These are phyloP conservation scores for Dipodomys spectabilis DNA, from an alignment of 2,113 vertebrate species.

Conservation along the genomic window DNA sequence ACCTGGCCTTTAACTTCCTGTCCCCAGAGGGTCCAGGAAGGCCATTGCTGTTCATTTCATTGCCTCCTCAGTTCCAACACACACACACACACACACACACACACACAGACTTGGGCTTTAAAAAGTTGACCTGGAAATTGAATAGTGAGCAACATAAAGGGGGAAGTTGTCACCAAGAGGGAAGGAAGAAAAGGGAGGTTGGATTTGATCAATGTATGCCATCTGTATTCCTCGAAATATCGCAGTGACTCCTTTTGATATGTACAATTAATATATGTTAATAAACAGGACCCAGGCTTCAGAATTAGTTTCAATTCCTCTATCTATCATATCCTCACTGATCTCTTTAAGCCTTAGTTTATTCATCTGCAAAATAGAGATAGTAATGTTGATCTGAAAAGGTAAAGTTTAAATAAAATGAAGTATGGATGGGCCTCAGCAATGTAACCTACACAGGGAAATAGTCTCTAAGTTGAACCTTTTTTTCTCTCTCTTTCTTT, in stretches of 20 bases:
- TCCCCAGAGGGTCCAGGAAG: not conserved
- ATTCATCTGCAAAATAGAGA: not conserved
- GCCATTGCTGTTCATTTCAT: not conserved
- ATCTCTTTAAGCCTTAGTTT: not conserved
- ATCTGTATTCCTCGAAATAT: not conserved
- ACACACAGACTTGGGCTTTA: not conserved
- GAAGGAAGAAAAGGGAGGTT: too few species aligned
- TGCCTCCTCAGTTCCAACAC: not conserved
- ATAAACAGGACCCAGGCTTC: not conserved
- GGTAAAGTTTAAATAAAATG: not conserved
- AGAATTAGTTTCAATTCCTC: not conserved
- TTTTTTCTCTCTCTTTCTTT: too few species aligned
- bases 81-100: not conserved
- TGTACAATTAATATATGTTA: not conserved
- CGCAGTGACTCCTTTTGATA: not conserved
- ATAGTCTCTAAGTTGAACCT: not conserved
- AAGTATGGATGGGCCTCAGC: not conserved
- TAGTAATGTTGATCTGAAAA: not conserved
- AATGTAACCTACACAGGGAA: not conserved
- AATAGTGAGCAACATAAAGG: not conserved
- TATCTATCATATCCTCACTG: not conserved
- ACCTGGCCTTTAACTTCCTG: slow-evolving; percentile 4
- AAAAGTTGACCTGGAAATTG: not conserved
- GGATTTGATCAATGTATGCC: not conserved
- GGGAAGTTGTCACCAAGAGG: too few species aligned